Base-by-base conservation (phyloP, 2,888 invertebrate species). In the Hybos culiciformis region DNA sequence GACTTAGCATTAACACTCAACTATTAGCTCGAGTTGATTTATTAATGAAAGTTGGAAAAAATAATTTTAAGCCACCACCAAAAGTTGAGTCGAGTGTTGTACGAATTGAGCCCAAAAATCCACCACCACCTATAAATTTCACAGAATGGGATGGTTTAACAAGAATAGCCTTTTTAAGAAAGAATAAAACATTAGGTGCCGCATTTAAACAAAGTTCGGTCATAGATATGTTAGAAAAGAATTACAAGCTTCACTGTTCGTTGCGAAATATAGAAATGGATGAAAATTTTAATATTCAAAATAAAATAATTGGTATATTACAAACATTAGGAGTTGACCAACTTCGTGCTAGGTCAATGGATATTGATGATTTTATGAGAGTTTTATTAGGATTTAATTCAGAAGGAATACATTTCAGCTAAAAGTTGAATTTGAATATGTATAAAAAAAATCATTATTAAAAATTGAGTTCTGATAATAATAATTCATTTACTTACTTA, bases 21-120 rank as follows among this genome's bases (percentile, higher is more conserved):
- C 70, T 98, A 15, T 69, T 98, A 49, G 90, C 98, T 3, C 74
- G 91, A 57, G 94, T 98, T 9, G 93, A 96, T 63, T 79, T 92
- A 73, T 66, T 97, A 21, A 93, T 97, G 87, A 96, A 96, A 76
- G 64, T 97, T 56, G 96, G 96, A 2, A 92, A 88, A 69, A 97
- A 97, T 64, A 98, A 98, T 68, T 98, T 99, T 61, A 78, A 85
- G 49, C 98, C 98, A 15, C 97, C 98, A 33, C 98, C 98, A 5
- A 97, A 97, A 74, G 97, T 99, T 2, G 98, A 99, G 64, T 97
- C 97, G 0, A 88, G 87, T 66, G 97, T 99, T 3, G 94, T 99
- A 0, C 74, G 98, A 56, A 83, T 99, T 60, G 97, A 98, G 61
- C 98, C 98, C 0, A 78, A 84, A 57, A 94, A 94, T 69, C 98